These are phyloP conservation scores for Chaetodon trifascialis DNA, from an alignment of 2,113 vertebrate species.

Conservation along the genomic window DNA sequence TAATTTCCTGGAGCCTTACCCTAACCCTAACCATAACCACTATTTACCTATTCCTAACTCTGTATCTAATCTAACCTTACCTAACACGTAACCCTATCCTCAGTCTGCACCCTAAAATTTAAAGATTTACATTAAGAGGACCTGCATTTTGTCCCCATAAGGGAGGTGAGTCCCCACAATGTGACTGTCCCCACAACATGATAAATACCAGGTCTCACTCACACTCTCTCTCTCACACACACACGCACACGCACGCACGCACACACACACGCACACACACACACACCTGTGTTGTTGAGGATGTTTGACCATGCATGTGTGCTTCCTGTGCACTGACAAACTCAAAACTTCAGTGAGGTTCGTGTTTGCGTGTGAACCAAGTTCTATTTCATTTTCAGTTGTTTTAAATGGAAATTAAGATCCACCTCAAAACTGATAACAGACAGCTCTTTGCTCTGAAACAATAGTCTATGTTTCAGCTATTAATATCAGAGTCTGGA, in stretches of 20 bases:
- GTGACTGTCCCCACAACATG: too few species aligned
- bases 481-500: background rate
- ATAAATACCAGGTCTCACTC: too few species aligned
- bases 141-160: too few species aligned
- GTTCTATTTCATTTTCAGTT: background rate
- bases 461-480: background rate
- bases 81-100: too few species aligned
- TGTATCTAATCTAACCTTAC: too few species aligned
- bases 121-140: too few species aligned
- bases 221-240: too few species aligned
- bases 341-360: background rate
- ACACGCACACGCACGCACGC: constrained; percentile 7
- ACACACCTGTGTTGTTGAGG: background rate
- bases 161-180: too few species aligned
- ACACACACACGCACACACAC: background rate
- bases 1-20: too few species aligned
- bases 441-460: background rate
- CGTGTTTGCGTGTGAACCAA: background rate
- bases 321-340: constrained; percentile 66
- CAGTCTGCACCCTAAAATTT: too few species aligned
- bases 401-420: background rate
- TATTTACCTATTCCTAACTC: too few species aligned
- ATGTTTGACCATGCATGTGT: constrained; percentile 15
- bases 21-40: too few species aligned
- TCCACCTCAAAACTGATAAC: background rate